phyloP scores from a whole-genome alignment of 1,140 invertebrate species.

The Chrysomallon squamiferum region DNA sequence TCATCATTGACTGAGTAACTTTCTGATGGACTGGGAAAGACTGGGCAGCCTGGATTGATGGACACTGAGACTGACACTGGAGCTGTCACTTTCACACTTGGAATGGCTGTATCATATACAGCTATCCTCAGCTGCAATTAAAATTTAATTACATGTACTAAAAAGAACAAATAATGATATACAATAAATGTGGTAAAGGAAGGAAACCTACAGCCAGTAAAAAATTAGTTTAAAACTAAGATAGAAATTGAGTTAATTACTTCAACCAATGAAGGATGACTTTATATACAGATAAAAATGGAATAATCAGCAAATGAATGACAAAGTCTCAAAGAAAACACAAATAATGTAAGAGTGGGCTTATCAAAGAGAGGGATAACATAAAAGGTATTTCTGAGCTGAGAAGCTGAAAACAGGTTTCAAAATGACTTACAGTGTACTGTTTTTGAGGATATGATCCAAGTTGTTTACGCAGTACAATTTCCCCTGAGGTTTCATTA shows the following conservation, averaged over 20 bases:
- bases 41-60: constrained; percentile 79
- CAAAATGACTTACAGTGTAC: background rate
- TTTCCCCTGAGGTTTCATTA: background rate
- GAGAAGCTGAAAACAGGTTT: too few relatives aligned
- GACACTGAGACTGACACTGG: constrained; percentile 72
- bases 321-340: too few relatives aligned
- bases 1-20: constrained; percentile 82
- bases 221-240: too few relatives aligned
- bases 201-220: too few relatives aligned
- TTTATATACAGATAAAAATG: too few relatives aligned
- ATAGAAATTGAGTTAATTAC: too few relatives aligned
- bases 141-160: background rate
- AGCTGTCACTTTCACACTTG: constrained; percentile 64
- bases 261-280: too few relatives aligned
- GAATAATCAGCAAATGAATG: too few relatives aligned
- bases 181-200: background rate
- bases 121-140: constrained; percentile 22
- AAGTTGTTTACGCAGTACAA: background rate
- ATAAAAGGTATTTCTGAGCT: too few relatives aligned
- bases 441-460: background rate
- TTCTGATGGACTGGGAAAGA: constrained; percentile 79
- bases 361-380: too few relatives aligned
- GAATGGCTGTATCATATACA: constrained; percentile 73
- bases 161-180: background rate
- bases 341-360: too few relatives aligned